Conservation (phyloP, 2,113 vertebrate genomes). For the Charadrius vociferus region DNA sequence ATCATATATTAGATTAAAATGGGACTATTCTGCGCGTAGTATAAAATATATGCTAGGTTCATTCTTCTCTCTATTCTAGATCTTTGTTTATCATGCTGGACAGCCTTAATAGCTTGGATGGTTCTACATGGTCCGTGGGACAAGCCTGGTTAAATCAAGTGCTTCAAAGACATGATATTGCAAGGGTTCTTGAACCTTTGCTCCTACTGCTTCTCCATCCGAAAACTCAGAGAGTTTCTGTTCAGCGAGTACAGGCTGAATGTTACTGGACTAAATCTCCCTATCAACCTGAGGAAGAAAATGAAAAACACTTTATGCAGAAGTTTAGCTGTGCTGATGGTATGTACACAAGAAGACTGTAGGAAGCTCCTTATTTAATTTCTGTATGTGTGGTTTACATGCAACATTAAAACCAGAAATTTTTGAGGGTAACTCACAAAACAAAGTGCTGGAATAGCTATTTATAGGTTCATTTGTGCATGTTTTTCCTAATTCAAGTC, state of each 20-base stretch:
- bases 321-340: slow-evolving; percentile 84
- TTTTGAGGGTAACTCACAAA: neutral
- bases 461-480: neutral
- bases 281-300: slow-evolving; percentile 72
- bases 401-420: neutral
- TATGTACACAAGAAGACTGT: slow-evolving; percentile 51
- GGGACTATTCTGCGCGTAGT: neutral
- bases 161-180: slow-evolving; percentile 96
- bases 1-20: neutral
- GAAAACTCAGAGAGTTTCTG: slow-evolving; percentile 96
- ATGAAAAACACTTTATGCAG: slow-evolving; percentile 77
- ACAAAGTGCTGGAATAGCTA: neutral
- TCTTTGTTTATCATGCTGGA: slow-evolving; percentile 99
- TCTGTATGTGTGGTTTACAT: neutral
- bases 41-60: neutral
- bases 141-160: slow-evolving; percentile 97
- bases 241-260: slow-evolving; percentile 94
- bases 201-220: slow-evolving; percentile 94
- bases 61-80: slow-evolving; percentile 69
- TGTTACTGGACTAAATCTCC: slow-evolving; percentile 85
- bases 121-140: slow-evolving; percentile 92
- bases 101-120: slow-evolving; percentile 93
- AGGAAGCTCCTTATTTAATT: neutral
- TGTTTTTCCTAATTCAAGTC: neutral
- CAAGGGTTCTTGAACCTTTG: slow-evolving; percentile 93